phyloP scores from a whole-genome alignment of 2,113 vertebrate species.

The Barbus barbus region DNA sequence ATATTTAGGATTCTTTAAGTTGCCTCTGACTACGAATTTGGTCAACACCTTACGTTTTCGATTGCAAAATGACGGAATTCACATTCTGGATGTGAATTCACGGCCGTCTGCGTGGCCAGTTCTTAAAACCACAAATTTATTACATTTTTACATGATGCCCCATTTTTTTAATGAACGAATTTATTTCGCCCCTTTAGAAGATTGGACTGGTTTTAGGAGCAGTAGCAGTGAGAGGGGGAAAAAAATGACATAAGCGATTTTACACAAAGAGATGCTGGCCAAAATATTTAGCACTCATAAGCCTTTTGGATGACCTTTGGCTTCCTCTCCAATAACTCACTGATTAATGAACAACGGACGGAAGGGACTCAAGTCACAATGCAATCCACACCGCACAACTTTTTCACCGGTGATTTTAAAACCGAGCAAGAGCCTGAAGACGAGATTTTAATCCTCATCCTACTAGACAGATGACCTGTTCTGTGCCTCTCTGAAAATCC shows the following conservation, averaged over 20 bases:
- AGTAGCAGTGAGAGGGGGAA: constrained; percentile 23
- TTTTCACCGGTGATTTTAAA: constrained; percentile 72
- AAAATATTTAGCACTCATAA: constrained; percentile 91
- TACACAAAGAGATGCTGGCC: constrained; percentile 81
- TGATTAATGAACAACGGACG: constrained; percentile 99
- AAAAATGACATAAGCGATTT: constrained; percentile 76
- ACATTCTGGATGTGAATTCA: background rate
- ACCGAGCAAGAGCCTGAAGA: constrained; percentile 66
- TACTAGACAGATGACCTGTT: constrained; percentile 4
- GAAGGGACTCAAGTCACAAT: constrained; percentile 81
- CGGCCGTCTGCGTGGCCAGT: background rate
- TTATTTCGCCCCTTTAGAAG: background rate
- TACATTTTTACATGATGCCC: background rate
- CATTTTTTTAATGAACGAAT: background rate
- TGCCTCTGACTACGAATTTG: background rate
- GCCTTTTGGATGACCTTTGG: constrained; percentile 97
- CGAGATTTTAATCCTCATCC: constrained; percentile 60
- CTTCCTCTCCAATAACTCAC: constrained; percentile 90
- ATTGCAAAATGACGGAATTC: background rate
- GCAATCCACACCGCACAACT: constrained; percentile 78
- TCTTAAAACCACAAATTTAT: background rate
- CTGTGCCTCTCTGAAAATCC: background rate
- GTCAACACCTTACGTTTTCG: background rate
- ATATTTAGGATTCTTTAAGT: background rate
- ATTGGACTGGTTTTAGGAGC: background rate